phyloP scores from a whole-genome alignment of 2,113 vertebrate genomes.

The Vulpes vulpes region DNA sequence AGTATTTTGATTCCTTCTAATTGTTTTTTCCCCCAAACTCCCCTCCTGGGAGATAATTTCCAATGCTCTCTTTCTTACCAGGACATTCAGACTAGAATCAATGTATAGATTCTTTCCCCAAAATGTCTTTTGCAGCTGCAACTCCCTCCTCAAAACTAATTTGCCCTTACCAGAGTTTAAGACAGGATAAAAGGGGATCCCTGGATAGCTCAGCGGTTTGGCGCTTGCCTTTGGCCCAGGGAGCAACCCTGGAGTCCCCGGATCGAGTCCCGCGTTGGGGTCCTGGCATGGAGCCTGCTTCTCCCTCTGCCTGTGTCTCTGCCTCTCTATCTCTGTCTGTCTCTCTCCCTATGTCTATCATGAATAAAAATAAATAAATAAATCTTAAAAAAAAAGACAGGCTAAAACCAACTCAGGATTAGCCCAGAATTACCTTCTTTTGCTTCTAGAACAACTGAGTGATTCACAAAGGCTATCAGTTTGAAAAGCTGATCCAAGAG shows the following conservation, averaged over 20 bases:
- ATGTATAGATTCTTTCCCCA: neutral
- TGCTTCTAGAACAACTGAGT: constrained; percentile 20
- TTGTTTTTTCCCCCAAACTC: neutral
- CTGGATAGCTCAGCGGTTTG: too few species aligned
- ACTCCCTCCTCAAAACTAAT: neutral
- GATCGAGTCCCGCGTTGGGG: too few species aligned
- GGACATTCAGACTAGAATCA: neutral
- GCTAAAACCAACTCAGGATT: neutral
- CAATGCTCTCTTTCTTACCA: neutral
- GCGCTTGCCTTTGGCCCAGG: too few species aligned
- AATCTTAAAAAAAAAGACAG: neutral
- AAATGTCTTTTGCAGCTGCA: neutral
- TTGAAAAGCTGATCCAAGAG: constrained; percentile 8
- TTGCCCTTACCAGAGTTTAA: neutral
- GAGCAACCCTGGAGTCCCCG: too few species aligned
- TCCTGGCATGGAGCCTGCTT: too few species aligned
- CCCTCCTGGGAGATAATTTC: neutral
- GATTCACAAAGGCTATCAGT: neutral
- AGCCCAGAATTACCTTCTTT: neutral
- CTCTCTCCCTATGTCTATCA: too few species aligned
- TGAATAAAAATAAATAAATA: too few species aligned
- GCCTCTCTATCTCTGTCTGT: too few species aligned
- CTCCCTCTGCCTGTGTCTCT: too few species aligned
- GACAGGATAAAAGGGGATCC: neutral
- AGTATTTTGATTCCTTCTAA: neutral